Conservation (phyloP, 2,113 vertebrate species). For the Cyphomyrus discorhynchus region DNA sequence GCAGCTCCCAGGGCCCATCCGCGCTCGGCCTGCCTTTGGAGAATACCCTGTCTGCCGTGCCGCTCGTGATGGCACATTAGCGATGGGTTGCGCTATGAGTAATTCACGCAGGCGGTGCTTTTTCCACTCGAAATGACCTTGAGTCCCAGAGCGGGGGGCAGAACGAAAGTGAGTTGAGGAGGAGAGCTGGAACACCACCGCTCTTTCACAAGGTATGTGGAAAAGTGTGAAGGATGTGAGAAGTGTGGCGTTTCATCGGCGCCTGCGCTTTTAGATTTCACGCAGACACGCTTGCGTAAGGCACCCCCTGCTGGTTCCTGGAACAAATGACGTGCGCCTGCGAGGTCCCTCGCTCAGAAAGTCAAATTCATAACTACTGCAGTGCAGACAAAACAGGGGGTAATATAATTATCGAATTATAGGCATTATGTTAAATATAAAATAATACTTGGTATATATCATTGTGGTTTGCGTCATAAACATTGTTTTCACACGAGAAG, state of each 20-base stretch:
- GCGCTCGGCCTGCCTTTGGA: neutral
- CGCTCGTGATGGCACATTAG: neutral
- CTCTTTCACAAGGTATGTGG: neutral
- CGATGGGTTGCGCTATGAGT: neutral
- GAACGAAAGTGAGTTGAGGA: neutral
- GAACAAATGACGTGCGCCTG: neutral
- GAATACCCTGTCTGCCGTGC: neutral
- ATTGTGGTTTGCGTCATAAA: neutral
- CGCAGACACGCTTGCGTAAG: neutral
- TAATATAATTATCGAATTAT: neutral
- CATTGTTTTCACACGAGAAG: neutral
- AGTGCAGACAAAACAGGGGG: neutral
- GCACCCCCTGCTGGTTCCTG: neutral
- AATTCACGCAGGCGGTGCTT: neutral
- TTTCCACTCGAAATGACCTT: neutral
- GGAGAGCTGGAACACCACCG: neutral
- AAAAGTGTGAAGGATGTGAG: neutral
- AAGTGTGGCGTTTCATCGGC: neutral
- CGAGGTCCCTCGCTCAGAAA: neutral
- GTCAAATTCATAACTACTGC: neutral
- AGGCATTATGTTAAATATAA: neutral
- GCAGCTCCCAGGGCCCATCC: neutral
- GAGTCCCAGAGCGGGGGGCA: neutral
- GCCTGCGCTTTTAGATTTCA: neutral
- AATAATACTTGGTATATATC: neutral